Conservation (phyloP, 1,140 invertebrate genomes). For the Bombus confusus region DNA sequence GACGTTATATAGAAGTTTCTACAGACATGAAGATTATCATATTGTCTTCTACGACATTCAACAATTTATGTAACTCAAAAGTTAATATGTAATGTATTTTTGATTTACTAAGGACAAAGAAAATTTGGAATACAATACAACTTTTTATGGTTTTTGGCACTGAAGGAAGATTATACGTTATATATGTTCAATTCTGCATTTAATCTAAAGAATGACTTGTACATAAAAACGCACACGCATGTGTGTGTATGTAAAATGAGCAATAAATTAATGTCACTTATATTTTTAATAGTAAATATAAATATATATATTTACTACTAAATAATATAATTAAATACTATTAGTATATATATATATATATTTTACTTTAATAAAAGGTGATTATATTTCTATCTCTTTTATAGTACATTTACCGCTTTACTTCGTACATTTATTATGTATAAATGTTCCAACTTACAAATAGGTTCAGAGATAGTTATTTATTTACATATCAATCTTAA, state of each 20-base stretch:
- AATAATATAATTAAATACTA: not conserved
- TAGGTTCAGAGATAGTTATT: slow-evolving; percentile 23
- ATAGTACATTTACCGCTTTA: not conserved
- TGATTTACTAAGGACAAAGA: slow-evolving; percentile 30
- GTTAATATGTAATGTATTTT: slow-evolving; percentile 4
- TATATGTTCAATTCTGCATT: not conserved
- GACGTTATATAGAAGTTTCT: not conserved
- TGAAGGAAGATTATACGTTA: slow-evolving; percentile 36
- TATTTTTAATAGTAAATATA: not conserved
- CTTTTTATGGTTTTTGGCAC: not conserved
- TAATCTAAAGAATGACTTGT: not conserved
- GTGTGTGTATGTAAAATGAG: not conserved
- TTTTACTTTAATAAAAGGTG: not conserved
- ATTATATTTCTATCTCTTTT: not conserved
- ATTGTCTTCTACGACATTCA: not conserved
- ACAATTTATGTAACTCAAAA: not conserved
- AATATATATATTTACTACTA: too few species aligned
- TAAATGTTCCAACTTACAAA: slow-evolving; percentile 27
- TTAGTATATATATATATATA: not conserved
- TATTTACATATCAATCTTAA: slow-evolving; percentile 11
- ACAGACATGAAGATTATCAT: slow-evolving; percentile 16
- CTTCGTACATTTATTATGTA: not conserved
- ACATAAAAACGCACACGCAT: not conserved
- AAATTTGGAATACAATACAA: slow-evolving; percentile 35
- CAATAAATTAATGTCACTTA: not conserved